These are phyloP conservation scores for Pseudorectes ferrugineus DNA, from an alignment of 2,113 vertebrate species.

Conservation along the genomic window DNA sequence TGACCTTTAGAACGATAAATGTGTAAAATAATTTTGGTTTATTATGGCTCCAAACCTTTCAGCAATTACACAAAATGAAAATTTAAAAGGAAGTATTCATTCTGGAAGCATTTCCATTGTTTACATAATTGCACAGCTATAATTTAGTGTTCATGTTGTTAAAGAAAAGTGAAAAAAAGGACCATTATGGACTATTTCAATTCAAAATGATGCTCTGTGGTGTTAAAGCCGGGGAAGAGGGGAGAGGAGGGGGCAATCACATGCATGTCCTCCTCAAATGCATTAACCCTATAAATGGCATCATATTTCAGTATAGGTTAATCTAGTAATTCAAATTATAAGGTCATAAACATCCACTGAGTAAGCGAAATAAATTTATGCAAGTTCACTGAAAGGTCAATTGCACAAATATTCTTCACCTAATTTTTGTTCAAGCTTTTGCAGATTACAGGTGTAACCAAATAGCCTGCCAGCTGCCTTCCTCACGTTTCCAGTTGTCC, in stretches of 20 bases:
- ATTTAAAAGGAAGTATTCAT: conserved; percentile 89
- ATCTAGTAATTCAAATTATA: conserved; percentile 13
- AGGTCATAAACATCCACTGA: background rate
- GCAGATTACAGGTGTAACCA: conserved; percentile 73
- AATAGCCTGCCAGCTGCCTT: conserved; percentile 75
- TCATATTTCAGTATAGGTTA: conserved; percentile 8
- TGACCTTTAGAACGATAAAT: conserved; percentile 92
- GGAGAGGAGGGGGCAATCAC: conserved; percentile 24
- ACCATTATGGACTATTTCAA: conserved; percentile 73
- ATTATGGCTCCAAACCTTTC: conserved; percentile 92
- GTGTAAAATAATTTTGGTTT: conserved; percentile 92
- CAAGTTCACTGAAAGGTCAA: conserved; percentile 64
- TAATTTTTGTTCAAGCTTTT: conserved; percentile 55
- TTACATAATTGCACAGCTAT: conserved; percentile 88
- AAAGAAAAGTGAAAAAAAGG: conserved; percentile 75
- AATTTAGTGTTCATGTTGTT: conserved; percentile 82
- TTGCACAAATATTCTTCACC: conserved; percentile 65
- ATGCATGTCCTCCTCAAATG: conserved; percentile 49
- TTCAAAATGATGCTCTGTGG: conserved; percentile 71
- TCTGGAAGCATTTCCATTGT: conserved; percentile 92
- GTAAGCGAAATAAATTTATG: conserved; percentile 12
- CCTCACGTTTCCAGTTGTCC: conserved; percentile 21
- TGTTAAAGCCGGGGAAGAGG: conserved; percentile 57
- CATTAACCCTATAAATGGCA: conserved; percentile 63
- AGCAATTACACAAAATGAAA: conserved; percentile 95